Percentiles rank a stretch among this genome's conserved stretches.
Conservation (phyloP, 2,888 invertebrate genomes). For the Alitta virens region DNA sequence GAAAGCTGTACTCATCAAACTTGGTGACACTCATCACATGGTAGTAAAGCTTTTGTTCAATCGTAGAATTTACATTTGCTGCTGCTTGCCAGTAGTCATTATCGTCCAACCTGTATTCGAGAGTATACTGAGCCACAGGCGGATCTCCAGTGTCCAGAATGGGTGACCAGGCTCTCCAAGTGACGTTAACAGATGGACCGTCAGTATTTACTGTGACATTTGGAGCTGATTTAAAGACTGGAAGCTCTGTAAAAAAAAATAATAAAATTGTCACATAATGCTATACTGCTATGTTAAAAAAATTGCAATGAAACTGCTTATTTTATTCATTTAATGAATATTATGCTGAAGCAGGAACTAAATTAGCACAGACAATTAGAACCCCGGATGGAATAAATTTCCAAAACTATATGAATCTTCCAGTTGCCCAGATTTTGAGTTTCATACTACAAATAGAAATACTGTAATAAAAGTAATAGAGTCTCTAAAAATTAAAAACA, state of each 20-base stretch:
- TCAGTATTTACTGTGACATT: constrained; percentile 10
- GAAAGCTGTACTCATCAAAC: background rate
- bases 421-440: too few species aligned
- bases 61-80: background rate
- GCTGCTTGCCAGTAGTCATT: background rate
- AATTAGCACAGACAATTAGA: too few species aligned
- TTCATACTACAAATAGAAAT: too few species aligned
- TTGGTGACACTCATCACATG: background rate
- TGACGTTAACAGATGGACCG: constrained; percentile 28
- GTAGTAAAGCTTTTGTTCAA: background rate
- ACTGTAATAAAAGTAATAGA: too few species aligned
- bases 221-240: constrained; percentile 31
- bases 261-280: too few species aligned
- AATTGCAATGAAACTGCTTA: too few species aligned
- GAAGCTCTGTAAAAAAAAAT: constrained; percentile 1
- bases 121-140: constrained; percentile 1
- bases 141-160: constrained; percentile 1
- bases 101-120: constrained; percentile 1
- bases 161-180: constrained; percentile 22
- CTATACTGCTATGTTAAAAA: too few species aligned
- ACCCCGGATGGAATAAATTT: too few species aligned
- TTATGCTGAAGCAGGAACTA: too few species aligned
- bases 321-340: too few species aligned
- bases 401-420: too few species aligned
- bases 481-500: too few species aligned